Evolutionary conservation across 2,797 vertebrate species (phyloP).

Genomic region (Sylvia borin): DNA sequence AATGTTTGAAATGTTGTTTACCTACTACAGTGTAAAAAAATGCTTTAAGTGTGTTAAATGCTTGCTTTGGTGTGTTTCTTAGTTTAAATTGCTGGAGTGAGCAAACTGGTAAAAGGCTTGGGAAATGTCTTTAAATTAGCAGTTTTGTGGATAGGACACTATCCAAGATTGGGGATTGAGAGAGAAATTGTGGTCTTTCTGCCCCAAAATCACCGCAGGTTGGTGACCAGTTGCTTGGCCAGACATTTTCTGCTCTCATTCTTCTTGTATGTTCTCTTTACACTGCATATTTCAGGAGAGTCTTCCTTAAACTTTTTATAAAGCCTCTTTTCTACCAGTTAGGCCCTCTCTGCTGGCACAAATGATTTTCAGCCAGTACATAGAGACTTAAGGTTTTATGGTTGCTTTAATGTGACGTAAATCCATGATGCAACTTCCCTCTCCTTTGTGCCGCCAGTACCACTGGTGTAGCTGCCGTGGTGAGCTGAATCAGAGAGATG

Average conservation of each 20-base stretch:
- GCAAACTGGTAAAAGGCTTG: not conserved
- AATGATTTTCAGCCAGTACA: not conserved
- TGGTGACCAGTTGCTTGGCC: not conserved
- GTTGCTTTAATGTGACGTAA: not conserved
- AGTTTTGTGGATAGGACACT: not conserved
- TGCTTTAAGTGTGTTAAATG: not conserved
- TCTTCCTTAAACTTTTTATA: not conserved
- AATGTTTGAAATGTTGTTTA: not conserved
- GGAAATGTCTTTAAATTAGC: not conserved
- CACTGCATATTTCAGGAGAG: accelerated
- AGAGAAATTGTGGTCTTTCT: not conserved
- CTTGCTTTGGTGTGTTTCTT: not conserved
- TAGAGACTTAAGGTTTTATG: not conserved
- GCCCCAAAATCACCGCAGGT: not conserved
- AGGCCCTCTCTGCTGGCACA: not conserved
- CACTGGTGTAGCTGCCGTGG: not conserved
- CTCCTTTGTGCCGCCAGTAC: not conserved
- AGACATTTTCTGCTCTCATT: not conserved
- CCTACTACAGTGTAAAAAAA: not conserved
- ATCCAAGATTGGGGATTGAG: not conserved
- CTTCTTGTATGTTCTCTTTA: not conserved
- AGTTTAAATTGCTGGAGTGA: not conserved
- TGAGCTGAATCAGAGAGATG: not conserved
- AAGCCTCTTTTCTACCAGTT: not conserved
- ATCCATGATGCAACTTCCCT: not conserved